These are phyloP conservation scores for Allophyes oxyacanthae DNA, from an alignment of 2,888 invertebrate genomes.

Conservation along the genomic window DNA sequence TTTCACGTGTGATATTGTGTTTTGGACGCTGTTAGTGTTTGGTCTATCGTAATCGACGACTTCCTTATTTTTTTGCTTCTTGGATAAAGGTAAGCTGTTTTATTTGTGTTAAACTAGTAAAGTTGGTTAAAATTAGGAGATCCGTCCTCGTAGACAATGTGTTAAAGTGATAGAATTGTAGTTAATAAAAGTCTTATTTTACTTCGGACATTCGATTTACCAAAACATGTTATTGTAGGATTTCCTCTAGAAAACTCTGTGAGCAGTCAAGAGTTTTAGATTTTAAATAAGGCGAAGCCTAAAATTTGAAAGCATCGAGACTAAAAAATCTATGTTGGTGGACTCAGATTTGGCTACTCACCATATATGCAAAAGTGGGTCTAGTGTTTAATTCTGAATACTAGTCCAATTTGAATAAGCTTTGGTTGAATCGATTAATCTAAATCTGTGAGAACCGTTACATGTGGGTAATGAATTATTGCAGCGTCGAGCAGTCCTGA, in stretches of 20 bases:
- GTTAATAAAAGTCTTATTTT: no score
- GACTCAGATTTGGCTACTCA: no score
- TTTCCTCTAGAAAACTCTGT: no score
- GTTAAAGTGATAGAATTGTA: neutral
- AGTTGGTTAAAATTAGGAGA: neutral
- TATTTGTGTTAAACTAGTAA: constrained; percentile 22
- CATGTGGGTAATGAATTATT: no score
- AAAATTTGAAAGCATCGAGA: neutral
- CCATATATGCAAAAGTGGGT: neutral
- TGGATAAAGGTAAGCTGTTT: constrained; percentile 51
- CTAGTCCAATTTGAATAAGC: neutral
- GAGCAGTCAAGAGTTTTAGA: neutral
- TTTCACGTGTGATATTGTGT: constrained; percentile 68
- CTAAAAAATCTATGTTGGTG: no score
- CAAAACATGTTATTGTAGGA: neutral
- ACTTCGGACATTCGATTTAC: no score
- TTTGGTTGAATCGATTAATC: neutral
- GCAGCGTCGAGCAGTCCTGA: no score
- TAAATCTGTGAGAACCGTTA: no score
- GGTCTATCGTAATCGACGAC: constrained; percentile 34
- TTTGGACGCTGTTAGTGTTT: constrained; percentile 50
- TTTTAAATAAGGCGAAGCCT: neutral
- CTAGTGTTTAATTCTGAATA: constrained; percentile 1
- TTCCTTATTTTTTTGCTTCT: constrained; percentile 22
- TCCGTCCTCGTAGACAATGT: neutral